Evolutionary conservation across 2,797 vertebrate genomes (phyloP), one percentile per base, ranked within the genome.

Genomic region (Delichon dasypus): DNA sequence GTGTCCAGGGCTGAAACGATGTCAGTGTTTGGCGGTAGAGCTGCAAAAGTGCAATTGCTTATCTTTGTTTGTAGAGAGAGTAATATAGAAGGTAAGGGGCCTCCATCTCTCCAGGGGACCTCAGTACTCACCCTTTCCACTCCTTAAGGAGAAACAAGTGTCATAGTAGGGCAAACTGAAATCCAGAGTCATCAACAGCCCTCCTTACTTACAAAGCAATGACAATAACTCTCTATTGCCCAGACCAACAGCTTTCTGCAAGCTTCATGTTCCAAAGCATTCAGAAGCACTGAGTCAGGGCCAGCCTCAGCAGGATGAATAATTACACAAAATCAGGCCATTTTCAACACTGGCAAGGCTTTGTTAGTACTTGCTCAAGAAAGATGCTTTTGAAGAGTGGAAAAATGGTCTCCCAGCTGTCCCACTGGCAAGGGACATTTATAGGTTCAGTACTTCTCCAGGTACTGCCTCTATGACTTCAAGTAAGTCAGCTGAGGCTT

Each of bases 21-120:
- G 12, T 50, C 72, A 85, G 1, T 2, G 13, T 45, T 85, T 57
- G n/a, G 64, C 3, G 0, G 29, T 5, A 34, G 34, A 40, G n/a
- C 21, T 76, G 34, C 54, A 44, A 58, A 55, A 72, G 9, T 15
- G 8, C 30, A 58, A 58, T 66, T 57, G 12, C 21, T 65, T 91
- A 25, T 70, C 44, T 12, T 11, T 82, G 20, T 32, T 74, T 44
- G 42, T 38, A 44, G 30, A 50, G 42, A 53, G 25, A 74, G 70
- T 73, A 54, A 64, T 40, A 30, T 3, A 21, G 10, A 45, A 77
- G 36, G 58, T 30, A 60, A 81, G 14, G 11, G 36, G 26, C 27
- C 22, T 20, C 12, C 34, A 64, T 29, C 19, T 77, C 68, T 81
- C 42, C 19, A 12, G 30, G 16, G 20, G 6, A 60, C 26, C n/a